A percentile compares a stretch with the other conserved stretches of the same genome.
These are phyloP conservation scores for Scomber colias DNA, from an alignment of 2,113 vertebrate genomes.

Conservation along the genomic window DNA sequence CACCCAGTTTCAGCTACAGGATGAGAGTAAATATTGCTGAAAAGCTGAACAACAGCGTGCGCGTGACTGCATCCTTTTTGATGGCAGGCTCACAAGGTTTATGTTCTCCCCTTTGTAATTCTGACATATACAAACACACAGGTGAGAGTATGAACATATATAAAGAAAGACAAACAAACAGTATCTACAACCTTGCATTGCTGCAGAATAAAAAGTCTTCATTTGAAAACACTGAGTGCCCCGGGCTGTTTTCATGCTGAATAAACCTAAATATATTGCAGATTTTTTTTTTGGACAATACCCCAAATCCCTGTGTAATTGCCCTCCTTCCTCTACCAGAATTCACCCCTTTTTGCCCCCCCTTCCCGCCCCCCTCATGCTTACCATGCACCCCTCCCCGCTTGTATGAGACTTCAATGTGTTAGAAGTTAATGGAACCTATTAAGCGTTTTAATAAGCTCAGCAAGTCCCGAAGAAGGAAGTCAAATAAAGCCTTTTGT, in stretches of 20 bases:
- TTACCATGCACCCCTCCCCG: slow-evolving; percentile 32
- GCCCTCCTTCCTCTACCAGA: slow-evolving; percentile 52
- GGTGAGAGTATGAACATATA: neutral
- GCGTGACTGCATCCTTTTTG: neutral
- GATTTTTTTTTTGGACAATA: slow-evolving; percentile 60
- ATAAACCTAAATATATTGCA: slow-evolving; percentile 53
- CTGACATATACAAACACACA: slow-evolving; percentile 17
- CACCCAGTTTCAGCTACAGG: slow-evolving; percentile 20
- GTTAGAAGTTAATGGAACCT: slow-evolving; percentile 83
- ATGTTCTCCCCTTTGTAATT: slow-evolving; percentile 2
- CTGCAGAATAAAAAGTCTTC: neutral
- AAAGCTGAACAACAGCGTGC: neutral
- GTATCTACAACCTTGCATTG: slow-evolving; percentile 18
- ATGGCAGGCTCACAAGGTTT: neutral
- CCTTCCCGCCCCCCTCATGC: neutral
- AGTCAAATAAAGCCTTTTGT: slow-evolving; percentile 82
- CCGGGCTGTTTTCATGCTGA: slow-evolving; percentile 36
- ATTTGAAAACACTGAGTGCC: slow-evolving; percentile 34
- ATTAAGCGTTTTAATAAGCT: slow-evolving; percentile 86
- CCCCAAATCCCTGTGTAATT: slow-evolving; percentile 69
- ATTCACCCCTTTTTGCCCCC: slow-evolving; percentile 19
- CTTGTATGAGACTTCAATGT: slow-evolving; percentile 58
- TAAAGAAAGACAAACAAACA: slow-evolving; percentile 9
- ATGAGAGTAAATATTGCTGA: slow-evolving; percentile 26
- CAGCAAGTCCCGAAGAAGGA: slow-evolving; percentile 78